These are phyloP conservation scores for Chaitophorus viminalis DNA, from an alignment of 2,888 invertebrate species.

Conservation along the genomic window DNA sequence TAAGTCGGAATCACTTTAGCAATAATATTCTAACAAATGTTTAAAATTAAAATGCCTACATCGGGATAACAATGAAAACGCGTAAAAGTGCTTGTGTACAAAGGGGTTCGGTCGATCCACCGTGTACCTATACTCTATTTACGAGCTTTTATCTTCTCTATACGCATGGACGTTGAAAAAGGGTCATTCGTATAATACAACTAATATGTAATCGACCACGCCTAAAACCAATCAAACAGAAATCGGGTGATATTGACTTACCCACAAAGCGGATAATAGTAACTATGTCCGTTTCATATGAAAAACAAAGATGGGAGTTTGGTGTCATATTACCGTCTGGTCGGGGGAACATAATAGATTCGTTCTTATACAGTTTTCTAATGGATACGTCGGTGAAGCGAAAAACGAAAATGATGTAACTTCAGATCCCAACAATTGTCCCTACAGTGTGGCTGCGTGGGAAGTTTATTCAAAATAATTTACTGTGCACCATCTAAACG, in stretches of 20 bases:
- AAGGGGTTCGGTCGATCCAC: background rate
- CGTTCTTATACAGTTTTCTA: slow-evolving; percentile 30
- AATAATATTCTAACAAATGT: slow-evolving; percentile 7
- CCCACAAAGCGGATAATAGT: slow-evolving; percentile 63
- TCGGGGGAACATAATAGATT: background rate
- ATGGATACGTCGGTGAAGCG: slow-evolving; percentile 21
- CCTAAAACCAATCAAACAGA: slow-evolving; percentile 46
- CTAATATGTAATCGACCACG: slow-evolving; percentile 53
- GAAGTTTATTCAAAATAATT: slow-evolving; percentile 15
- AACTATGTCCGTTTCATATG: slow-evolving; percentile 40
- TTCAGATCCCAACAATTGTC: background rate
- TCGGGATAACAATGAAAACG: background rate
- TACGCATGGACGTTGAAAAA: background rate
- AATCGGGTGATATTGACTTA: slow-evolving; percentile 47
- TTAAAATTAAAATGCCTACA: background rate
- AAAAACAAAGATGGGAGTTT: slow-evolving; percentile 51
- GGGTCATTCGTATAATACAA: slow-evolving; percentile 29
- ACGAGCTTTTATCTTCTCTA: slow-evolving; percentile 35
- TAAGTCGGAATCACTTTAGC: background rate
- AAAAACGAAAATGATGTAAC: slow-evolving; percentile 7
- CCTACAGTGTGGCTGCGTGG: too few relatives aligned
- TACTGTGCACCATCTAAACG: too few relatives aligned
- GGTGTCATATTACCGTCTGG: slow-evolving; percentile 39
- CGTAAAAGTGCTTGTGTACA: background rate
- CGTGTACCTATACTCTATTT: slow-evolving; percentile 9